Evolutionary conservation across 2,797 vertebrate species (phyloP), one percentile per base, ranked within the genome.

Genomic region (Myripristis murdjan): DNA sequence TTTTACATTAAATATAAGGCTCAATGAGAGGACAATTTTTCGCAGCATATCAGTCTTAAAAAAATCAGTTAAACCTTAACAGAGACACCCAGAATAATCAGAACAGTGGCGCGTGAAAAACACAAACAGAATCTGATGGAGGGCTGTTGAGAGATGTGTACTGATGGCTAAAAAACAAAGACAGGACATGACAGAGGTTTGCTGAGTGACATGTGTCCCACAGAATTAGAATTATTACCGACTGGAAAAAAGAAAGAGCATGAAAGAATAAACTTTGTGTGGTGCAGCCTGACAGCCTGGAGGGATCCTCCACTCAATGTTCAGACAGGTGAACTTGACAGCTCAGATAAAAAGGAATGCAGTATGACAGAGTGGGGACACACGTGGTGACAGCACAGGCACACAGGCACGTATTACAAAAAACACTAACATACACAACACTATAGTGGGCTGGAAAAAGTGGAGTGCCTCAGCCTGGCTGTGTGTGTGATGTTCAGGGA

Each of bases 241-340:
- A 16, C 16, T 52, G 41, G 33, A 59, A 52, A 77, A 16, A 77
- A 51, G 49, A 71, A 59, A 52, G 26, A 78, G 47, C 15, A 26
- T 1, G 52, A 11, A 62, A 54, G 67, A 10, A 2, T 47, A 62
- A 9, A 54, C 9, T 56, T 64, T 61, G 61, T 56, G 5, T 58
- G 74, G 64, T 48, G 49, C 41, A 39, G 33, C 14, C 43, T 64
- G 80, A 79, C 70, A 26, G 59, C 77, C 78, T 20, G 73, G 39
- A 77, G 43, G 57, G 60, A 61, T 79, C 64, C 46, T 84, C 76
- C 23, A 64, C 39, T 78, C 70, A 58, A 12, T 73, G 73, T 56
- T 74, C 73, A 72, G 77, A 82, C 75, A 77, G 75, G 59, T 82
- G 75, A 79, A 70, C 48, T 28, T 51, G 84, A 87, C 77, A 76